A percentile compares a stretch with the other conserved stretches of the same genome.
These are phyloP conservation scores for Trachymyrmex septentrionalis DNA, from an alignment of 1,140 invertebrate genomes.

Conservation along the genomic window DNA sequence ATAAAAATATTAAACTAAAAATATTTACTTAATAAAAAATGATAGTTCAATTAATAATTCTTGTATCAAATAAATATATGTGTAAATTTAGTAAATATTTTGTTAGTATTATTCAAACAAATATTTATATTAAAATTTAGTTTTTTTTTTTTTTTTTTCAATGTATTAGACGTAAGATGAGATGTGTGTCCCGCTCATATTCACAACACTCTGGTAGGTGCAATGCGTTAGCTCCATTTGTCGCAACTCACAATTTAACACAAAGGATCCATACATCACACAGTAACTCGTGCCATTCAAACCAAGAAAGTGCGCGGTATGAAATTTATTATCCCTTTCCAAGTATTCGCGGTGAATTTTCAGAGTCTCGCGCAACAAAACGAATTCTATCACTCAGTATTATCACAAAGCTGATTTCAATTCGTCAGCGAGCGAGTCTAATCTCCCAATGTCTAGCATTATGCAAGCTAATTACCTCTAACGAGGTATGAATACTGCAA, in stretches of 20 bases:
- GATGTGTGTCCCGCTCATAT: not conserved
- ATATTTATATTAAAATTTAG: no score
- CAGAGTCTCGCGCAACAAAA: not conserved
- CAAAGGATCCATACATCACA: slow-evolving; percentile 47
- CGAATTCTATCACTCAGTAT: slow-evolving; percentile 28
- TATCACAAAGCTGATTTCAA: slow-evolving; percentile 24
- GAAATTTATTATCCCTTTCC: slow-evolving; percentile 47
- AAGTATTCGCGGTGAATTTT: slow-evolving; percentile 12
- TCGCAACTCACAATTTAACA: slow-evolving; percentile 45
- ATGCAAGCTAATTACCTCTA: slow-evolving; percentile 52
- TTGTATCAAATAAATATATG: no score
- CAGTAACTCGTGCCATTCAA: slow-evolving; percentile 13
- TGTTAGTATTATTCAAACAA: no score
- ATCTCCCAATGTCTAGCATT: slow-evolving; percentile 39
- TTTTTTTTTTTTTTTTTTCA: no score
- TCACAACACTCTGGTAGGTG: not conserved
- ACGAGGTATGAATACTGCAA: slow-evolving; percentile 47
- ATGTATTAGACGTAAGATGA: not conserved
- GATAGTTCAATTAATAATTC: no score
- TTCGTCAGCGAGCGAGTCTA: slow-evolving; percentile 33
- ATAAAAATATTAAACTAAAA: no score
- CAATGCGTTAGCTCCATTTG: not conserved
- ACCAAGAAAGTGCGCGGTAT: not conserved
- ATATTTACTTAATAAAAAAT: no score
- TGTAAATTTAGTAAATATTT: no score